A percentile compares a stretch with the other conserved stretches of the same genome.
Conservation (phyloP, 2,113 vertebrate species). For the Datnioides undecimradiatus region DNA sequence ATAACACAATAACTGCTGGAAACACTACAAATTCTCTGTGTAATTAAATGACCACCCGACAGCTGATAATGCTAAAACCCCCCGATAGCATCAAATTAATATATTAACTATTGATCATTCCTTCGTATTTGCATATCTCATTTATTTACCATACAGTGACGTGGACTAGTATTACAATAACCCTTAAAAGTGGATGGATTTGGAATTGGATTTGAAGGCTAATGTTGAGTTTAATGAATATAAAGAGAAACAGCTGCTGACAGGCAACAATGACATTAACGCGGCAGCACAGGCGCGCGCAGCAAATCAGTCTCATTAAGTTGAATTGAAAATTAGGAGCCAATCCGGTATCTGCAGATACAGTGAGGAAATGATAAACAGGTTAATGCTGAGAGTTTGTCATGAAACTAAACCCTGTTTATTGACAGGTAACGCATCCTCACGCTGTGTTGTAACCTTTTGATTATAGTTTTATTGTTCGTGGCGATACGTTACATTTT, state of each 20-base stretch:
- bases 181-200: too few species aligned
- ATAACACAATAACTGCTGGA: conserved; percentile 44
- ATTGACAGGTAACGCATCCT: not conserved
- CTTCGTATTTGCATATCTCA: conserved; percentile 21
- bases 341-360: not conserved
- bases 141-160: not conserved
- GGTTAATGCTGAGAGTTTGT: not conserved
- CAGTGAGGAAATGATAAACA: not conserved
- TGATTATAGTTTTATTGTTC: not conserved
- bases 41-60: conserved; percentile 52
- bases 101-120: conserved; percentile 25
- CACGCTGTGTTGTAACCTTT: not conserved
- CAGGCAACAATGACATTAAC: conserved; percentile 5
- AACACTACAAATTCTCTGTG: conserved; percentile 23
- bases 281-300: not conserved
- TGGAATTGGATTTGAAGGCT: not conserved
- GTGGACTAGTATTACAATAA: not conserved
- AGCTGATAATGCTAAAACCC: not conserved
- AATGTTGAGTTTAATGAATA: not conserved
- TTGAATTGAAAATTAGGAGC: conserved; percentile 9
- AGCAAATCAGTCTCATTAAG: conserved; percentile 6
- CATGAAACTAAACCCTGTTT: not conserved
- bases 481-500: too few species aligned
- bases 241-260: conserved; percentile 10
- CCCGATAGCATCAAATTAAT: conserved; percentile 24